phyloP scores from a whole-genome alignment of 2,888 invertebrate genomes.

The Phalera bucephala region DNA sequence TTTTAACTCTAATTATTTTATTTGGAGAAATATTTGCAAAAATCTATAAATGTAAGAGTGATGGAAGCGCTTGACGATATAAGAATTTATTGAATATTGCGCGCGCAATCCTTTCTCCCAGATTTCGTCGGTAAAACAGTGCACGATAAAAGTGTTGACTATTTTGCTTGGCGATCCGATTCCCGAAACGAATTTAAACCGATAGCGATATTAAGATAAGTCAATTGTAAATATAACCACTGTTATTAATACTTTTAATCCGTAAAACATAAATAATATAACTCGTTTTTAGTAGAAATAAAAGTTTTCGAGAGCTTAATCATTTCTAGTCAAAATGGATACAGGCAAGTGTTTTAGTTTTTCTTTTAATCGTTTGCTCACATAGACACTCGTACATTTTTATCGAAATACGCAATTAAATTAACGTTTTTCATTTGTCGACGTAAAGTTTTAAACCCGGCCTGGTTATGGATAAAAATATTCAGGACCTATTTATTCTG shows the following conservation, averaged over 20 bases:
- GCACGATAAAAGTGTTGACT: conserved; percentile 6
- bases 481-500: no score
- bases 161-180: conserved; percentile 18
- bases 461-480: no score
- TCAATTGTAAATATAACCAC: background rate
- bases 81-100: conserved; percentile 35
- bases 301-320: background rate
- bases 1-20: no score
- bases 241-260: no score
- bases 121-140: conserved; percentile 33
- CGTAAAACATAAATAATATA: no score
- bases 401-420: no score
- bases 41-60: no score
- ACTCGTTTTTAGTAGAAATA: no score
- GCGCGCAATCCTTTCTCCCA: conserved; percentile 41
- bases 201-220: conserved; percentile 14
- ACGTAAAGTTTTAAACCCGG: no score
- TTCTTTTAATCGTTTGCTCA: conserved; percentile 26
- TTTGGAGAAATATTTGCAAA: no score
- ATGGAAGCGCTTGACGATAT: conserved; percentile 38
- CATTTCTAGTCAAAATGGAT: conserved; percentile 18
- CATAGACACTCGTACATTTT: conserved; percentile 11
- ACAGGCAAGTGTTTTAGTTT: conserved; percentile 22
- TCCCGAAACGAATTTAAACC: conserved; percentile 31
- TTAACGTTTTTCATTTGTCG: no score